Conservation (phyloP, 2,888 invertebrate species). For the Hipparchia sbordonii region DNA sequence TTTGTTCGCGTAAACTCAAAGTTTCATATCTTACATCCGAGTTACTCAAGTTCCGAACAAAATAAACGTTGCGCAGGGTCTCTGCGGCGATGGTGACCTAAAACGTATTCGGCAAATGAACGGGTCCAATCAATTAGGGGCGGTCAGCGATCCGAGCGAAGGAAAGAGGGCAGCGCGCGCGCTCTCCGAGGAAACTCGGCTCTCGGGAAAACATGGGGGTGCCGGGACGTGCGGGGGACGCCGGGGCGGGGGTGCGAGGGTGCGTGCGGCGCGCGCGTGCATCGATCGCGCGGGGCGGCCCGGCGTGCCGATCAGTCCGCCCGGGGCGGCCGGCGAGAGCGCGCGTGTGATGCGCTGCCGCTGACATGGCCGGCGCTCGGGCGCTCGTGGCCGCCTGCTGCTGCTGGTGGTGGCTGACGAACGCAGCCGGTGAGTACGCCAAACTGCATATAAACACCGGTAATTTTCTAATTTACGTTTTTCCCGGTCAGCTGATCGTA, state of each 20-base stretch:
- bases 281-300: conserved; percentile 58
- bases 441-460: conserved; percentile 29
- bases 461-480: neutral
- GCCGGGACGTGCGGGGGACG: conserved; percentile 56
- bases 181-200: conserved; percentile 74
- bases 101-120: conserved; percentile 77
- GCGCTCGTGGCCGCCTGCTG: conserved; percentile 81
- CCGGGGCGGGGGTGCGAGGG: conserved; percentile 59
- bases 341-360: conserved; percentile 81
- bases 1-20: neutral
- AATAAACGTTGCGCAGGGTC: conserved; percentile 56
- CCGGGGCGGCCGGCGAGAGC: conserved; percentile 82
- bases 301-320: conserved; percentile 65
- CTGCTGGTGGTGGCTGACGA: conserved; percentile 81
- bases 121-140: conserved; percentile 80
- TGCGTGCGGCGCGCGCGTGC: conserved; percentile 72
- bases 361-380: conserved; percentile 83
- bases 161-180: conserved; percentile 83
- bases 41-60: conserved; percentile 33
- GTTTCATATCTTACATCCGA: conserved; percentile 1
- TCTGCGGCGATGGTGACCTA: conserved; percentile 78
- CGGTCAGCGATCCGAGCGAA: conserved; percentile 79
- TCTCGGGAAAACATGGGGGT: conserved; percentile 73
- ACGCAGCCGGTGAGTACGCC: conserved; percentile 78
- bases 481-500: conserved; percentile 63